Conservation (phyloP, 1,140 invertebrate genomes). For the Philaenus spumarius region DNA sequence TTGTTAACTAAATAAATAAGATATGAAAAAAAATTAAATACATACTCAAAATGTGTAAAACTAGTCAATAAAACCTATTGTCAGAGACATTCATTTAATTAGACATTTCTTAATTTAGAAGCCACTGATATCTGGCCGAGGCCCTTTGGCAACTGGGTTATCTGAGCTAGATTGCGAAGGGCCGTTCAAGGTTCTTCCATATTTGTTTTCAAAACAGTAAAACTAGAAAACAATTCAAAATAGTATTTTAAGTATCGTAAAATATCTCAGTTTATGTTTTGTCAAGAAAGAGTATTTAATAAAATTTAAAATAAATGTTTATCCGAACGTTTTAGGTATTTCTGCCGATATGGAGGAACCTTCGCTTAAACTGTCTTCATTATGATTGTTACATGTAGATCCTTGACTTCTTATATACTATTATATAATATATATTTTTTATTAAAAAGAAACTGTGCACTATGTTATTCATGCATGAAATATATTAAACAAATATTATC, state of each 20-base stretch:
- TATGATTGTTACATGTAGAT: slow-evolving; percentile 26
- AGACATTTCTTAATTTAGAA: too few species aligned
- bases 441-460: slow-evolving; percentile 26
- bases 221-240: background rate
- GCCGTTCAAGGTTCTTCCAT: background rate
- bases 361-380: slow-evolving; percentile 22
- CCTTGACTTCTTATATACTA: slow-evolving; percentile 22
- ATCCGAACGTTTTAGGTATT: too few species aligned
- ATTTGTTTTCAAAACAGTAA: background rate
- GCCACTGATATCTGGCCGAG: too few species aligned
- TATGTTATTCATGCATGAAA: slow-evolving; percentile 28
- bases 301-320: too few species aligned
- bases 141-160: too few species aligned
- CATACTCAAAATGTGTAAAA: slow-evolving; percentile 15
- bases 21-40: slow-evolving; percentile 4
- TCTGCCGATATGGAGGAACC: background rate
- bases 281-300: too few species aligned
- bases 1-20: slow-evolving; percentile 18
- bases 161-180: too few species aligned
- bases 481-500: slow-evolving; percentile 21
- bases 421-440: slow-evolving; percentile 29
- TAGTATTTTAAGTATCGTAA: too few species aligned
- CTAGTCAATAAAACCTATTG: slow-evolving; percentile 1
- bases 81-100: too few species aligned
- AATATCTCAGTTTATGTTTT: too few species aligned